Evolutionary conservation across 2,113 vertebrate species (phyloP), one percentile per base, ranked within the genome.

Genomic region (Edolisoma coerulescens): DNA sequence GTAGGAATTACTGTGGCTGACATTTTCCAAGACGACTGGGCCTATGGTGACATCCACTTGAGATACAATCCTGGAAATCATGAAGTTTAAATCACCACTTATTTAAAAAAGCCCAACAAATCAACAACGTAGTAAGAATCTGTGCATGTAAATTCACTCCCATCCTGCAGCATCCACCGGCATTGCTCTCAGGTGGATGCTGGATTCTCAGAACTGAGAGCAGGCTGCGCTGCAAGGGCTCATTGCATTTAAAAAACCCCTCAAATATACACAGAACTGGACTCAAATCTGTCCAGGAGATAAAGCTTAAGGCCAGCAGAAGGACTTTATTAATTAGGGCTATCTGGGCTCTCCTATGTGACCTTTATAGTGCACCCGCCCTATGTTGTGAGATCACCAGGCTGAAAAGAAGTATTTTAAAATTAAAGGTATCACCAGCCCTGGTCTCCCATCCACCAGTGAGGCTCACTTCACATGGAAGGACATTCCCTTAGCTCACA

Each of bases 171-270:
- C 57, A 65, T 5, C 41, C 20, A 4, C 26, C 52, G 52, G 26
- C 11, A 9, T 13, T 56, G 37, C 74, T 69, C 47, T 30, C 3
- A 7, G 35, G 30, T 13, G 47, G 44, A 57, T 49, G 39, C 44
- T 33, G 45, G 17, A 57, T 28, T 45, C 41, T 45, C 50, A 67
- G 63, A 1, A 4, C 18, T 1, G 3, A 52, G 35, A 86, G 45
- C 42, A 68, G 32, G 19, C 32, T 56, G 32, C 26, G 23, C 26
- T 87, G 26, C 33, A 79, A 81, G 44, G 24, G 12, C 19, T 53
- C 32, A 6, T 0, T 33, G n/a, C 20, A 35, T n/a, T 32, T 57
- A 71, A 79, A 59, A 70, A n/a, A 1, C 0, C 41, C 35, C 10
- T 24, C 24, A 53, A 37, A 65, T 33, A 26, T 1, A 47, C 4